phyloP scores from a whole-genome alignment of 1,140 invertebrate genomes.

The Asobara japonica region DNA sequence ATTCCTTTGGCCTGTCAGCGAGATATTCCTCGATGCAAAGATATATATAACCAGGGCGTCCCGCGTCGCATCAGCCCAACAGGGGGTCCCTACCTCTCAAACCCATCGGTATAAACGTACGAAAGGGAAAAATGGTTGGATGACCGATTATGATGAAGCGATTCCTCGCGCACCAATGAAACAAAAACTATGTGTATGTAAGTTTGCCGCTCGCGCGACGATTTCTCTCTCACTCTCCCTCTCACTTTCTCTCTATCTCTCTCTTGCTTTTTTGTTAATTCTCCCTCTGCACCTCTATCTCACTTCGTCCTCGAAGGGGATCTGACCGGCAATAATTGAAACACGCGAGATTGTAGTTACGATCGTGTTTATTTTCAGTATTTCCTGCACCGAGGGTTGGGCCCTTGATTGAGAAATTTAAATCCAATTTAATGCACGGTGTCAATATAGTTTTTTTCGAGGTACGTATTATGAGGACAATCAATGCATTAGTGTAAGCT shows the following conservation, averaged over 20 bases:
- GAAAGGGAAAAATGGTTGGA: slow-evolving; percentile 43
- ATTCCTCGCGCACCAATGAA: slow-evolving; percentile 45
- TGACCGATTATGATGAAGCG: slow-evolving; percentile 68
- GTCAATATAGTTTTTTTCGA: neutral
- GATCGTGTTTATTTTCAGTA: slow-evolving; percentile 6
- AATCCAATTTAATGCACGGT: neutral
- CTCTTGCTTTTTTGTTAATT: neutral
- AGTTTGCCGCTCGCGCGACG: neutral
- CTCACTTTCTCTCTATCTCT: neutral
- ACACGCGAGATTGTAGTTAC: slow-evolving; percentile 62
- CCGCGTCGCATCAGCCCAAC: slow-evolving; percentile 17
- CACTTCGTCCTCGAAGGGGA: neutral
- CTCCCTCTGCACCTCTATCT: no score
- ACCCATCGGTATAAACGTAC: slow-evolving; percentile 33
- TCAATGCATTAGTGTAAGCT: neutral
- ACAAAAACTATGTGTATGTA: slow-evolving; percentile 13
- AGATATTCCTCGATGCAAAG: slow-evolving; percentile 61
- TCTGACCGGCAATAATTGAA: slow-evolving; percentile 57
- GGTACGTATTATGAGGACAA: neutral
- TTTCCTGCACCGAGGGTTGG: neutral
- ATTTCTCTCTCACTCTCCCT: neutral
- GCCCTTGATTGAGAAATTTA: neutral
- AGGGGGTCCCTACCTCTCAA: slow-evolving; percentile 13
- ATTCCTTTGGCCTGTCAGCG: slow-evolving; percentile 64
- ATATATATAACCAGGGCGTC: slow-evolving; percentile 54